Evolutionary conservation across 1,140 invertebrate species (phyloP).

Genomic region (Drosophila ohnishii): DNA sequence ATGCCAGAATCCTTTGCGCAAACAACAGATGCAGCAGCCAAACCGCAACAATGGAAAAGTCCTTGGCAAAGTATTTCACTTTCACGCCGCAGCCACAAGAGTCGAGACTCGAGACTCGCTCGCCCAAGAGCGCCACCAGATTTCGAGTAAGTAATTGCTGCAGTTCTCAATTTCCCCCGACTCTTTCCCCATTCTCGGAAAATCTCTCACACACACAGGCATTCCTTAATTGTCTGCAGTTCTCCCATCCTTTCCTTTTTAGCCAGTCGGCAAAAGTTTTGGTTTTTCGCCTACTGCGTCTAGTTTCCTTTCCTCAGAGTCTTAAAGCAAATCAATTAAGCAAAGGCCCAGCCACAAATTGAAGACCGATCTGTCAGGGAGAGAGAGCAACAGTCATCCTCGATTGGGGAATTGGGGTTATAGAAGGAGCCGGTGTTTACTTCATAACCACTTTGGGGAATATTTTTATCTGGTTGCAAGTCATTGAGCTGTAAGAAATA

Average conservation of each 20-base stretch:
- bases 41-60: conserved; percentile 74
- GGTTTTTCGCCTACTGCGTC: conserved; percentile 36
- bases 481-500: not conserved
- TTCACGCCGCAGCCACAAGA: conserved; percentile 70
- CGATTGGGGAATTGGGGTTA: conserved; percentile 11
- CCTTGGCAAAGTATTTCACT: conserved; percentile 77
- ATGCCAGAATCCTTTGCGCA: conserved; percentile 54
- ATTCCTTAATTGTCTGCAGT: conserved; percentile 75
- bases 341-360: conserved; percentile 49
- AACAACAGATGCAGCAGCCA: conserved; percentile 52
- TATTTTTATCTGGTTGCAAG: not conserved
- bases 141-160: conserved; percentile 78
- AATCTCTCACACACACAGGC: conserved; percentile 7
- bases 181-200: conserved; percentile 11
- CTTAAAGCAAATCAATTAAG: conserved; percentile 73
- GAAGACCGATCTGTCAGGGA: conserved; percentile 27
- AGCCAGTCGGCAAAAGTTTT: conserved; percentile 38
- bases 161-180: conserved; percentile 59
- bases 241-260: conserved; percentile 62
- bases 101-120: conserved; percentile 59
- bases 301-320: conserved; percentile 18
- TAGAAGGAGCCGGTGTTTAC: not conserved
- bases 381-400: conserved; percentile 17
- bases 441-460: not conserved
- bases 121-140: conserved; percentile 50